Conservation (phyloP, 2,797 vertebrate genomes). For the Rhinogobio ventralis region DNA sequence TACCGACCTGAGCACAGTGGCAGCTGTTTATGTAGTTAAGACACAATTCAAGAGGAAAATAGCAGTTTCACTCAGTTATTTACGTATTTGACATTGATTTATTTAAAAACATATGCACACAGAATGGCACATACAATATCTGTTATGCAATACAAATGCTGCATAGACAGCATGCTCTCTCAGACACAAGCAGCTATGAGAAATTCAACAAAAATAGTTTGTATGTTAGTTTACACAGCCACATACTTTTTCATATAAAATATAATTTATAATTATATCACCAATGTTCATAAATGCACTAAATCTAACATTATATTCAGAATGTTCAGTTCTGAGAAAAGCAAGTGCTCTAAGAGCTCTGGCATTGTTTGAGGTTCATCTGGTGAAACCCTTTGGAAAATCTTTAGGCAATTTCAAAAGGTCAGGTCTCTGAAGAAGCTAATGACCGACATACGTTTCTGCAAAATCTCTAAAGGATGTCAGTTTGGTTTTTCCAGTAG, state of each 20-base stretch:
- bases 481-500: background rate
- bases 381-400: background rate
- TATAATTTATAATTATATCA: background rate
- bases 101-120: background rate
- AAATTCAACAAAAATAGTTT: background rate
- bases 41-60: background rate
- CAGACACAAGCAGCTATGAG: background rate
- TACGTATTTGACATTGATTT: background rate
- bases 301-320: background rate
- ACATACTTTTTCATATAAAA: background rate
- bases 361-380: background rate
- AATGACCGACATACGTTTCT: too few relatives aligned
- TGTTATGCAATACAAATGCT: background rate
- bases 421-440: background rate
- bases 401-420: background rate
- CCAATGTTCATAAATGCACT: background rate
- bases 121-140: background rate
- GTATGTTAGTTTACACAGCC: background rate
- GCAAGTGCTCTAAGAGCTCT: background rate
- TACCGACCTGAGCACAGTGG: background rate
- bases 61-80: background rate
- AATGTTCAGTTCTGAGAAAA: background rate
- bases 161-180: background rate
- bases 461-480: background rate
- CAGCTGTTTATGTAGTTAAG: background rate